Evolutionary conservation across 2,888 invertebrate genomes (phyloP).

Genomic region (Acanthosepion lycidas): DNA sequence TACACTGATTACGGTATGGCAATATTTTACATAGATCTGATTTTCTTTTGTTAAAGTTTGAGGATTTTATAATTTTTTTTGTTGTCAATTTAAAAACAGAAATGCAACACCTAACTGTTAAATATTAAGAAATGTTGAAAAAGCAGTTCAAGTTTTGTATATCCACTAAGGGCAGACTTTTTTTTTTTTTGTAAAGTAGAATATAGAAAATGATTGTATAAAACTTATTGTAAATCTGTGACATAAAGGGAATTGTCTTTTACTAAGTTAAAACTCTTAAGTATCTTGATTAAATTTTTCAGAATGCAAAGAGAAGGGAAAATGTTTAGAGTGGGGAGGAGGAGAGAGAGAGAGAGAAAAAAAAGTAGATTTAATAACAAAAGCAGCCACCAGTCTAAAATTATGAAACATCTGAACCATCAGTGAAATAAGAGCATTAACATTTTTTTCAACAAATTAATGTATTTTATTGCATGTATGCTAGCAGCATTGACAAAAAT

Average conservation of each 20-base stretch:
- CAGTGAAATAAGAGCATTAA: too few species aligned
- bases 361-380: too few species aligned
- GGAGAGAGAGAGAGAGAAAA: too few species aligned
- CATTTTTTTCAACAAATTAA: neutral
- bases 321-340: too few species aligned
- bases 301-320: too few species aligned
- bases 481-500: neutral
- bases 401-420: too few species aligned
- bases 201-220: neutral
- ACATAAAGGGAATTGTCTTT: too few species aligned
- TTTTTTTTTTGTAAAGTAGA: neutral
- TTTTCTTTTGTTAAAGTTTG: neutral
- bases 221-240: neutral
- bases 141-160: neutral
- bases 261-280: too few species aligned
- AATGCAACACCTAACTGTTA: too few species aligned
- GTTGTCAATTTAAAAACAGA: too few species aligned
- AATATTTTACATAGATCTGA: neutral
- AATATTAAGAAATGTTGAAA: neutral
- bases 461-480: neutral
- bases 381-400: too few species aligned
- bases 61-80: neutral
- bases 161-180: neutral
- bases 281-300: too few species aligned
- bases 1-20: neutral